Evolutionary conservation across 2,113 vertebrate species (phyloP).

Genomic region (Cariama cristata): DNA sequence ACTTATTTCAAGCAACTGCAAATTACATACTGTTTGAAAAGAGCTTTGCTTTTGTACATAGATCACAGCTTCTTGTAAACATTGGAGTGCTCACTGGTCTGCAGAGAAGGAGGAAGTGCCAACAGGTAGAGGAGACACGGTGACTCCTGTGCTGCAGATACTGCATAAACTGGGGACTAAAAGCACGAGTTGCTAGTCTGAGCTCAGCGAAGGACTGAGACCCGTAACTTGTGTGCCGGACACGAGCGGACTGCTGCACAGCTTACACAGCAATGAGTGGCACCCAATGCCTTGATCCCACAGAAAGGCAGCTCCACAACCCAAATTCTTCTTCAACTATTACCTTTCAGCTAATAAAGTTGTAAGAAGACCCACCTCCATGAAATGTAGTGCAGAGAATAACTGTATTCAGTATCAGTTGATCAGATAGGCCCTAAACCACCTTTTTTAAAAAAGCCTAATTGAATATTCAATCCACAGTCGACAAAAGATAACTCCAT

Average conservation of each 20-base stretch:
- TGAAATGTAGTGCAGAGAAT: neutral
- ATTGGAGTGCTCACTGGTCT: neutral
- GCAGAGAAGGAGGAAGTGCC: neutral
- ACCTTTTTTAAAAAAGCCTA: neutral
- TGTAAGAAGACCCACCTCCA: neutral
- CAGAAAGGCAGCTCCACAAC: neutral
- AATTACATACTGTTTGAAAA: neutral
- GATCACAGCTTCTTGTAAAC: neutral
- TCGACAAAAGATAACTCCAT: constrained; percentile 46
- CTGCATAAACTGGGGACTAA: neutral
- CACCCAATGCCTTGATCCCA: neutral
- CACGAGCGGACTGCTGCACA: neutral
- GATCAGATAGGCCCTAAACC: constrained; percentile 24
- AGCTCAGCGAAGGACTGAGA: neutral
- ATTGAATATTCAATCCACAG: constrained; percentile 35
- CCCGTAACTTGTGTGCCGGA: neutral
- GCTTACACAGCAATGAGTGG: neutral
- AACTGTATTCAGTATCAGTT: neutral
- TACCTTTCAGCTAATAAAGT: neutral
- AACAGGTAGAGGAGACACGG: neutral
- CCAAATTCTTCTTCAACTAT: neutral
- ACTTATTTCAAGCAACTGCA: neutral
- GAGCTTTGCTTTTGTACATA: neutral
- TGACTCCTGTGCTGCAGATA: neutral
- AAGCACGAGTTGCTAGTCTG: neutral